Evolutionary conservation across 1,140 invertebrate genomes (phyloP).

Genomic region (Penaeus vannamei): DNA sequence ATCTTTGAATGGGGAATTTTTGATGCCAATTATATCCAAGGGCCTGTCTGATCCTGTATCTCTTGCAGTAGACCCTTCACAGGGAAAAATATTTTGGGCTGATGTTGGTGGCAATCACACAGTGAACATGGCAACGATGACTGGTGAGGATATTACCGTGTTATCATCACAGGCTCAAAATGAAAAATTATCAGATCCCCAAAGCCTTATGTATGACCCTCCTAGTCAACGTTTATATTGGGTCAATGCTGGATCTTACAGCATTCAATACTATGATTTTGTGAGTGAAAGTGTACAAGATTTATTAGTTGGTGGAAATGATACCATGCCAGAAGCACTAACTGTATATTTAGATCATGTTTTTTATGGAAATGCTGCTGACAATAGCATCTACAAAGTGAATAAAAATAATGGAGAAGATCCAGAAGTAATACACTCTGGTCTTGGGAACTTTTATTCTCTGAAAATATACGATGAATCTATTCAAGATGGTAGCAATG

Average conservation of each 20-base stretch:
- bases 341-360: conserved; percentile 76
- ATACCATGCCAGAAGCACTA: conserved; percentile 74
- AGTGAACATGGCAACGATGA: conserved; percentile 80
- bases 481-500: conserved; percentile 57
- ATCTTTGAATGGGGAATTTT: conserved; percentile 82
- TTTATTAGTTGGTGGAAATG: conserved; percentile 70
- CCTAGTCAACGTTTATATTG: conserved; percentile 80
- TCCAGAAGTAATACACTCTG: conserved; percentile 35
- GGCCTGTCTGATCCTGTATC: conserved; percentile 72
- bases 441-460: conserved; percentile 40
- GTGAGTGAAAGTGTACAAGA: conserved; percentile 71
- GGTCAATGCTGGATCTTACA: conserved; percentile 71
- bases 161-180: conserved; percentile 72
- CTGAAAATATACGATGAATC: conserved; percentile 57
- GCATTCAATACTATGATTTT: conserved; percentile 80
- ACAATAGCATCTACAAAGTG: conserved; percentile 76
- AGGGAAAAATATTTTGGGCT: conserved; percentile 79
- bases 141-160: conserved; percentile 75
- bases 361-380: conserved; percentile 77
- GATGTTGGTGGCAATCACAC: conserved; percentile 72
- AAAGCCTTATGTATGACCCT: conserved; percentile 79
- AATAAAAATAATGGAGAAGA: conserved; percentile 74
- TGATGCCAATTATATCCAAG: conserved; percentile 74
- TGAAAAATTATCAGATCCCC: conserved; percentile 69
- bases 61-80: conserved; percentile 79